Evolutionary conservation across 2,888 invertebrate genomes (phyloP).

Genomic region (Aphelenchoides bicaudatus): DNA sequence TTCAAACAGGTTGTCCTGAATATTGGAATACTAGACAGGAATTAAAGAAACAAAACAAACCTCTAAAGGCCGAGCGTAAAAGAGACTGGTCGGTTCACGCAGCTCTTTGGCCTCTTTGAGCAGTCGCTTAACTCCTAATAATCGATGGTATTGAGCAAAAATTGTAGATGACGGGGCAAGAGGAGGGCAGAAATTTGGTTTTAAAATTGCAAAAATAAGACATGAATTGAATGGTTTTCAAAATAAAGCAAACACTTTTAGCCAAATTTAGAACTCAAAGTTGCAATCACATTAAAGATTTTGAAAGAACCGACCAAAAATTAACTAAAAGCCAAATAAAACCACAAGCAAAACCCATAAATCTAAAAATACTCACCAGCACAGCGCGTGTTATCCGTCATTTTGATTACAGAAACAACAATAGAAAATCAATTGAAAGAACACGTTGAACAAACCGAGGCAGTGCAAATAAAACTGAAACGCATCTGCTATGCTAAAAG

Average conservation of each 20-base stretch:
- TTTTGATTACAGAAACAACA: background rate
- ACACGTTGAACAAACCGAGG: background rate
- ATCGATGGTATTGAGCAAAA: background rate
- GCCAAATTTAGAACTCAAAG: no score
- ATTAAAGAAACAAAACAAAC: constrained; percentile 51
- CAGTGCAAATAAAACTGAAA: no score
- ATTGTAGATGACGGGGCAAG: background rate
- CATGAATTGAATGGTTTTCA: background rate
- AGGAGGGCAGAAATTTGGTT: background rate
- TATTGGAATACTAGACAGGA: constrained; percentile 8
- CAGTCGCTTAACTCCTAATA: constrained; percentile 81
- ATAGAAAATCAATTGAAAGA: background rate
- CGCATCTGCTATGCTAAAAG: no score
- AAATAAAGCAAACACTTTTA: no score
- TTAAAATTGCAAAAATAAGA: background rate
- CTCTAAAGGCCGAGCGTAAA: constrained; percentile 81
- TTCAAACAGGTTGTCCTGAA: constrained; percentile 82
- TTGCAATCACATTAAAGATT: no score
- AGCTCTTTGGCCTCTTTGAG: constrained; percentile 86
- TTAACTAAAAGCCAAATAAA: no score
- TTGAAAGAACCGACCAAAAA: no score
- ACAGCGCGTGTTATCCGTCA: background rate
- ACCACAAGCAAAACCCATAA: no score
- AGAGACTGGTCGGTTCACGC: constrained; percentile 80
- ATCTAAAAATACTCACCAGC: no score